Percentiles rank a stretch among this genome's conserved stretches.
These are phyloP conservation scores for Aplochiton taeniatus DNA, from an alignment of 2,797 vertebrate genomes.

Conservation along the genomic window DNA sequence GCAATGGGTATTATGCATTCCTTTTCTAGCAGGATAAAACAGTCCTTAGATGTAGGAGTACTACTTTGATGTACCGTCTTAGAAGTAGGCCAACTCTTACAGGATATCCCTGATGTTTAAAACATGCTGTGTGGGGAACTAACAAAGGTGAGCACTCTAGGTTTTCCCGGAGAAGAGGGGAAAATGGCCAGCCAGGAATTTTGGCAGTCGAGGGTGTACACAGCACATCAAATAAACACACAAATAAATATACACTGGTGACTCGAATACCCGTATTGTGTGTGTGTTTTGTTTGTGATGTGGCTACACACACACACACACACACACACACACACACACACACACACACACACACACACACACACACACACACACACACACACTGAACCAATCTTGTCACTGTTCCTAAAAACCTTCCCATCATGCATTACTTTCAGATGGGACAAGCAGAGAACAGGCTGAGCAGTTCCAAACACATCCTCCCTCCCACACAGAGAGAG, in stretches of 20 bases:
- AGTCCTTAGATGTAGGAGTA: slow-evolving; percentile 90
- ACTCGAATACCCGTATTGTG: no score
- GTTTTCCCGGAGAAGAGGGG: slow-evolving; percentile 51
- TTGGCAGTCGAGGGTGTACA: slow-evolving; percentile 39
- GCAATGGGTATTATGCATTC: slow-evolving; percentile 91
- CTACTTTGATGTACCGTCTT: slow-evolving; percentile 94
- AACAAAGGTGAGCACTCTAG: slow-evolving; percentile 79
- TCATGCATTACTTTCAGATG: no score
- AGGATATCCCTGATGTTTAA: slow-evolving; percentile 84
- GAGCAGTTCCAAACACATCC: no score
- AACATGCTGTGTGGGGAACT: slow-evolving; percentile 73
- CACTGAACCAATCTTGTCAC: no score
- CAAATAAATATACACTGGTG: slow-evolving; percentile 18
- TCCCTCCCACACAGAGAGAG: no score
- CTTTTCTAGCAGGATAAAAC: slow-evolving; percentile 96
- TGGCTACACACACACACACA: slow-evolving; percentile 8
- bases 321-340: slow-evolving; percentile 1
- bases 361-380: not conserved
- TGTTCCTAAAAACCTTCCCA: no score
- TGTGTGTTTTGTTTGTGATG: not conserved
- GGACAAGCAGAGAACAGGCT: no score
- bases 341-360: not conserved
- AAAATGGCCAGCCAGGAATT: slow-evolving; percentile 70
- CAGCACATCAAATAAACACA: slow-evolving; percentile 58
- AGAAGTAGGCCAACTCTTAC: slow-evolving; percentile 82